phyloP scores from a whole-genome alignment of 2,888 invertebrate species.

The Peribatodes rhomboidaria region DNA sequence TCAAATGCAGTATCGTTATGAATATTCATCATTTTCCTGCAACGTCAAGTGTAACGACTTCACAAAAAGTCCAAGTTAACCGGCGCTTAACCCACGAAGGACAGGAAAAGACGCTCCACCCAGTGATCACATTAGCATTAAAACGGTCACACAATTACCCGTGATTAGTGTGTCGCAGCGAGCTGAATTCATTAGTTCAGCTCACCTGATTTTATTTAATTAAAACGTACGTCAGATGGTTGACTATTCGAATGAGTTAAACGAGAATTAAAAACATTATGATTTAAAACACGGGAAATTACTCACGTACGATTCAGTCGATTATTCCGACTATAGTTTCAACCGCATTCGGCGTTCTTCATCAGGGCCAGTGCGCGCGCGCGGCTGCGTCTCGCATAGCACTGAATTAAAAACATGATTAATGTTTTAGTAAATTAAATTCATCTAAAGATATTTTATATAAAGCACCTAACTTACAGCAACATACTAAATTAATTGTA shows the following conservation, averaged over 20 bases:
- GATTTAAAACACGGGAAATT: too few species aligned
- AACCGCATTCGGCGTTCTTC: too few species aligned
- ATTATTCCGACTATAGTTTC: too few species aligned
- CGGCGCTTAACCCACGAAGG: slow-evolving; percentile 32
- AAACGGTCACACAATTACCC: slow-evolving; percentile 84
- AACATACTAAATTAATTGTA: too few species aligned
- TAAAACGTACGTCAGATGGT: slow-evolving; percentile 60
- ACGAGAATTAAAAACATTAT: not conserved
- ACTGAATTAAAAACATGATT: not conserved
- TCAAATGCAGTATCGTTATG: slow-evolving; percentile 8
- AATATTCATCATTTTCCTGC: slow-evolving; percentile 27
- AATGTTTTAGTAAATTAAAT: not conserved
- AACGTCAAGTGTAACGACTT: slow-evolving; percentile 22
- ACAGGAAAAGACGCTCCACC: slow-evolving; percentile 60
- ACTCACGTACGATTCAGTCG: too few species aligned
- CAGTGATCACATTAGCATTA: slow-evolving; percentile 72
- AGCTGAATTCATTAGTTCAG: slow-evolving; percentile 86
- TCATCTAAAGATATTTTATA: not conserved
- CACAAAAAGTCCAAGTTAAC: slow-evolving; percentile 31
- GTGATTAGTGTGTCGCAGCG: slow-evolving; percentile 82
- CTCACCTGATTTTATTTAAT: slow-evolving; percentile 86
- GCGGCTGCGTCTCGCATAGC: too few species aligned
- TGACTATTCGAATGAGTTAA: slow-evolving; percentile 30
- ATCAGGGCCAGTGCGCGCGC: too few species aligned
- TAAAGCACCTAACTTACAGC: too few species aligned